Evolutionary conservation across 2,797 vertebrate genomes (phyloP), one percentile per base, ranked within the genome.

Genomic region (Arctocebus calabarensis): DNA sequence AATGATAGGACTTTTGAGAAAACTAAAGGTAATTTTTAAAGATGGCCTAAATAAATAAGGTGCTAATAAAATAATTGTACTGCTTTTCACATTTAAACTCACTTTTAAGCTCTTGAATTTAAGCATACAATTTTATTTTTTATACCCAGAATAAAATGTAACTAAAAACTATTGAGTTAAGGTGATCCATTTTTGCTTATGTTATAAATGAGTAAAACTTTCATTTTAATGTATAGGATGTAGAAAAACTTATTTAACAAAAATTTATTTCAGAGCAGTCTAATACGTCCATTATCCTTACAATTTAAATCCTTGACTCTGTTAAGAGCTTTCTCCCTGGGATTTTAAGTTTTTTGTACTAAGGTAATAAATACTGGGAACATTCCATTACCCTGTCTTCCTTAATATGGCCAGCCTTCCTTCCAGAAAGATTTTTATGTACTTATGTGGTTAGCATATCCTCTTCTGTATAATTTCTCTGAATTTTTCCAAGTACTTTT

Each of bases 401-500:
- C 19, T 48, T 93, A 75, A 75, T 29, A 34, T 93, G 32, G 3
- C 43, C 34, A 84, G 22, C 7, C 9, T 55, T 85, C 22, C 10
- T 57, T 82, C 37, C 62, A 71, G 55, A 88, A 84, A 57, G 17
- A 37, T 45, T 64, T 57, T 40, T 73, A 25, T 27, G 73, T 27
- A 20, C 11, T 16, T 10, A 12, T 25, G 3, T 88, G 7, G 7
- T 55, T 40, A 88, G 17, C 14, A 55, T 57, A 73, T 32, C 7
- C 0, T 88, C 16, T 71, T 90, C 52, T 43, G 13, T 13, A 48
- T 6, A 2, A 1, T 91, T 85, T 86, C 32, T 78, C n/a, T 90
- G 55, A 94, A 81, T 84, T 90, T 57, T 88, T 64, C 20, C 34
- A 88, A 75, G n/a, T 84, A 59, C 7, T 62, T 70, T 86, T 85